Evolutionary conservation across 2,888 invertebrate species (phyloP).

Genomic region (Parnassius glacialis): DNA sequence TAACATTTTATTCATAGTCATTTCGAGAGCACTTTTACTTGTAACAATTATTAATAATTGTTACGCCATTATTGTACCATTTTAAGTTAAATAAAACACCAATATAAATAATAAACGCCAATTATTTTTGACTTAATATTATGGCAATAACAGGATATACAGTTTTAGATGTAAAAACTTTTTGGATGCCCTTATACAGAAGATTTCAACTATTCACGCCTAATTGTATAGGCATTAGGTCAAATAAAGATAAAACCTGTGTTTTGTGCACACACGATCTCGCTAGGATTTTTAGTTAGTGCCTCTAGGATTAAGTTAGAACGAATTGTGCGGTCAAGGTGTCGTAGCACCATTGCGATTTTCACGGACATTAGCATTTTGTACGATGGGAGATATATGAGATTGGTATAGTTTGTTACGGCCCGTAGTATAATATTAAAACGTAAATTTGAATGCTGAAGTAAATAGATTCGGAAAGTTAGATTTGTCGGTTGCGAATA

Average conservation of each 20-base stretch:
- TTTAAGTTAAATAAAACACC: slow-evolving; percentile 28
- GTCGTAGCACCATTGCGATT: slow-evolving; percentile 41
- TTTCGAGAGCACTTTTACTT: too few species aligned
- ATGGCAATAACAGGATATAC: slow-evolving; percentile 26
- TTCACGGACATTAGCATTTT: slow-evolving; percentile 48
- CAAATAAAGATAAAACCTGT: slow-evolving; percentile 54
- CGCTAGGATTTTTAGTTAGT: slow-evolving; percentile 79
- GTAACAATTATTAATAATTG: neutral
- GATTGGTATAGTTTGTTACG: slow-evolving; percentile 16
- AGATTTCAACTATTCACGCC: slow-evolving; percentile 49
- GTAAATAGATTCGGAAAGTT: slow-evolving; percentile 3
- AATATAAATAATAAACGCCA: slow-evolving; percentile 39
- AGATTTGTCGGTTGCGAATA: slow-evolving; percentile 5
- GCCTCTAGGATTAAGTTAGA: slow-evolving; percentile 74
- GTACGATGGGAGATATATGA: slow-evolving; percentile 29
- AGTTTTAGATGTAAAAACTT: slow-evolving; percentile 43
- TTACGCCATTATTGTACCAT: neutral
- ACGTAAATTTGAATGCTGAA: slow-evolving; percentile 13
- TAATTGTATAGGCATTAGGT: slow-evolving; percentile 69
- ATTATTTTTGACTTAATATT: slow-evolving; percentile 37
- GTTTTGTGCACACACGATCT: slow-evolving; percentile 80
- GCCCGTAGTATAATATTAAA: slow-evolving; percentile 17
- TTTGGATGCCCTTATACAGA: slow-evolving; percentile 66
- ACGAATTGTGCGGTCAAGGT: slow-evolving; percentile 58
- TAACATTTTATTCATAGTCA: neutral